Percentiles rank a stretch among this genome's conserved stretches.
These are phyloP conservation scores for Pogonocichla stellata DNA, from an alignment of 2,113 vertebrate genomes.

Conservation along the genomic window DNA sequence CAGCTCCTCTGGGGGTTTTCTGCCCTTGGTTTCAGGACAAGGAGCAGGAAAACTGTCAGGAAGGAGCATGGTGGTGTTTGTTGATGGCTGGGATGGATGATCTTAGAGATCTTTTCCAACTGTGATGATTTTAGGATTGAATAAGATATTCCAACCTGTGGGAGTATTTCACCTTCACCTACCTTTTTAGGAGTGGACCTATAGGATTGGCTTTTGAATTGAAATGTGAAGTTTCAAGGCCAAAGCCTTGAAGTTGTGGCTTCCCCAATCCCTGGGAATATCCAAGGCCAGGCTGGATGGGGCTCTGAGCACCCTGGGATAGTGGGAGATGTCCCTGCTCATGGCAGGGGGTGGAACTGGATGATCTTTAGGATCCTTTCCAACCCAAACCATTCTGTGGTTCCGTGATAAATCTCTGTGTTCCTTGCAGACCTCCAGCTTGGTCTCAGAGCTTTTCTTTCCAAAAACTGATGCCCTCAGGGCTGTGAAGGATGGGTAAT, in stretches of 20 bases:
- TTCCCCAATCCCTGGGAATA: background rate
- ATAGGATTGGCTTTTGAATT: background rate
- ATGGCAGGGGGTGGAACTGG: background rate
- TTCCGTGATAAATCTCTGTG: background rate
- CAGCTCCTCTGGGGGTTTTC: background rate
- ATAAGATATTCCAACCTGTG: background rate
- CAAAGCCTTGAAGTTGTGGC: background rate
- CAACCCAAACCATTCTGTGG: no score
- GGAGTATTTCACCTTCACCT: background rate
- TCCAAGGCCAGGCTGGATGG: background rate
- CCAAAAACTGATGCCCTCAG: background rate
- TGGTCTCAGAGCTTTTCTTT: background rate
- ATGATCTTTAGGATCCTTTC: background rate
- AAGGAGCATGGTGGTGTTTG: background rate
- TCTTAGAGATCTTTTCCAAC: background rate
- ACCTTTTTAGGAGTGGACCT: fast-evolving
- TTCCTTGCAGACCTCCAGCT: background rate
- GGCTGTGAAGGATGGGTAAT: background rate
- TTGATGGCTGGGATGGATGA: background rate
- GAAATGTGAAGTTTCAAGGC: background rate
- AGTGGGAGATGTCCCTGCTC: background rate
- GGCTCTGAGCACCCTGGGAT: fast-evolving
- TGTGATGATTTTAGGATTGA: background rate
- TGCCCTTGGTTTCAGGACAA: background rate
- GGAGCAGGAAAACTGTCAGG: background rate